These are phyloP conservation scores for Sclerurus mexicanus DNA, from an alignment of 2,113 vertebrate species.

Conservation along the genomic window DNA sequence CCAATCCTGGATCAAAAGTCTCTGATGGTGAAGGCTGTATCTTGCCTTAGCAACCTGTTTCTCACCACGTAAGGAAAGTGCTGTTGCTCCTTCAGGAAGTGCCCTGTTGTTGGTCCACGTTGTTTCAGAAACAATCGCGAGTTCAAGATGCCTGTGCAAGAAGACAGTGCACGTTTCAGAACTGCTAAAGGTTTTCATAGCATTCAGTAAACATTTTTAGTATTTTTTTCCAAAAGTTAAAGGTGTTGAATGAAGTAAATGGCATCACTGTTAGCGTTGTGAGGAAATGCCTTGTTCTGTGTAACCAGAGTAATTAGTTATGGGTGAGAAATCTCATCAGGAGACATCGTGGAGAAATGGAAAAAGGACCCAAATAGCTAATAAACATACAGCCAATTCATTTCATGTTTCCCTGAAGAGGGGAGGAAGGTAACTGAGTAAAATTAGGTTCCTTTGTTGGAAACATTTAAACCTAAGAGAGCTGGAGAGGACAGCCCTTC, in stretches of 20 bases:
- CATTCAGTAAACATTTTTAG: not conserved
- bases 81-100: not conserved
- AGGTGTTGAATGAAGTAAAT: conserved; percentile 28
- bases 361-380: conserved; percentile 49
- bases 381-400: conserved; percentile 35
- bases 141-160: not conserved
- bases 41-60: not conserved
- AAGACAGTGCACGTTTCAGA: not conserved
- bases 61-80: not conserved
- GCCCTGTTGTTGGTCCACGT: not conserved
- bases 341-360: conserved; percentile 44
- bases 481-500: not conserved
- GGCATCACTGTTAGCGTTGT: not conserved
- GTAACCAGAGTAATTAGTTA: conserved; percentile 61
- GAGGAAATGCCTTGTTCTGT: conserved; percentile 41
- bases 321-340: conserved; percentile 42
- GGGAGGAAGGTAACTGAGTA: not conserved
- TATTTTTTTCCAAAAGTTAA: conserved; percentile 13
- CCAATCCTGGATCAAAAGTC: not conserved
- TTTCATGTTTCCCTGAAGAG: conserved; percentile 11
- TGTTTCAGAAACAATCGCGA: not conserved
- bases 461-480: not conserved
- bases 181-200: not conserved
- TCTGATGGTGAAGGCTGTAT: not conserved
- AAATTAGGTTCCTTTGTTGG: not conserved